These are phyloP conservation scores for Myotis vivesi DNA, from an alignment of 2,797 vertebrate species.

Conservation along the genomic window DNA sequence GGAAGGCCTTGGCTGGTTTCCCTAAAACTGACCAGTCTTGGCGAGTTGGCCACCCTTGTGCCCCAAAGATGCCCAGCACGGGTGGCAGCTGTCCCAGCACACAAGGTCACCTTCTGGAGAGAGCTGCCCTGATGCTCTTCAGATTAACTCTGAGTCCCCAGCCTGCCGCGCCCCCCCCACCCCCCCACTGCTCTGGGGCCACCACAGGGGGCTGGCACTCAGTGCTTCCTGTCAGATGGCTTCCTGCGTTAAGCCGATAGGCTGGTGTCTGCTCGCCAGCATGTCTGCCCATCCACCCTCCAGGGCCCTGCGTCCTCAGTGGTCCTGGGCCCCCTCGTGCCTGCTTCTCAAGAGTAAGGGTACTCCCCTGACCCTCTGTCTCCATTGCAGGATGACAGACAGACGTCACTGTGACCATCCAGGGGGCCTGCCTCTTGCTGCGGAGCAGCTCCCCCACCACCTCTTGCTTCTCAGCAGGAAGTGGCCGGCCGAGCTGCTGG, in stretches of 20 bases:
- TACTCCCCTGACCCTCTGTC: slow-evolving; percentile 23
- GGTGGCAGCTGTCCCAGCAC: slow-evolving; percentile 70
- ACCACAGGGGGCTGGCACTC: slow-evolving; percentile 59
- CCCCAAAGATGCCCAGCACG: slow-evolving; percentile 64
- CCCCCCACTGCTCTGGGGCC: not conserved
- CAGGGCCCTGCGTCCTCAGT: not conserved
- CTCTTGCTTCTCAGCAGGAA: slow-evolving; percentile 49
- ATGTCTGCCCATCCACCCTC: not conserved
- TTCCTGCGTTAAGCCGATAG: slow-evolving; percentile 66
- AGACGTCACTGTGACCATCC: not conserved
- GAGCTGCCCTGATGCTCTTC: slow-evolving; percentile 53
- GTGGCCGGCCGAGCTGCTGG: not conserved
- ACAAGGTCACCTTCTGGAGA: slow-evolving; percentile 78
- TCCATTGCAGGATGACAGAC: not conserved
- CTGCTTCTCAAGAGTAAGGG: not conserved
- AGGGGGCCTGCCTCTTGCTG: not conserved
- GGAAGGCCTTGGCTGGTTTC: slow-evolving; percentile 57
- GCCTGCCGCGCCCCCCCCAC: not conserved
- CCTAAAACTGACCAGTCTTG: slow-evolving; percentile 44
- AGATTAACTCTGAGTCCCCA: slow-evolving; percentile 63
- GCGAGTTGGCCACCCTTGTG: slow-evolving; percentile 54
- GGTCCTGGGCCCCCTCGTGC: not conserved
- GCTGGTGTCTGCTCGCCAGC: slow-evolving; percentile 38
- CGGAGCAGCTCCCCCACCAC: not conserved
- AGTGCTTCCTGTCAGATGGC: slow-evolving; percentile 71